Base-by-base conservation (phyloP, 2,888 invertebrate genomes). In the Lumbricus terrestris region DNA sequence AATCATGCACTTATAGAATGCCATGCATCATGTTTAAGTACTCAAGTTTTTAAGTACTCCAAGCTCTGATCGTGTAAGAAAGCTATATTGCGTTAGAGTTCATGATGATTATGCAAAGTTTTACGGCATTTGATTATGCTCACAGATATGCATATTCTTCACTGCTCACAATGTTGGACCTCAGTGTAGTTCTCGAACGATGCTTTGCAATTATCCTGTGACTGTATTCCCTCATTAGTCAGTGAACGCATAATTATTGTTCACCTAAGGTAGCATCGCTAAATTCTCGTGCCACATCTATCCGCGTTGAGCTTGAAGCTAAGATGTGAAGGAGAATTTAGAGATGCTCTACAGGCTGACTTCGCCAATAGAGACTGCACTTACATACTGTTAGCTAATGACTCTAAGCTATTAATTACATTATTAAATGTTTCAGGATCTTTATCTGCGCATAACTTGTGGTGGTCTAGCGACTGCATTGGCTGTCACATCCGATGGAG, bases 381-480 rank as follows among this genome's bases (percentile, higher is more conserved):
- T 54, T 29, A 29, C 4, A 29, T 29, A 29, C 54, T 69, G 8
- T n/a, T n/a, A n/a, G 29, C 6, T 8, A n/a, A n/a, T 69, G n/a
- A n/a, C 29, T 69, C 69, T 47, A 69, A 69, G n/a, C 8, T n/a
- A 6, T 69, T 69, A 69, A 69, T n/a, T 3, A n/a, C n/a, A 6
- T 69, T 69, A 69, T 69, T 47, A 40, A 40, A 47, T 47, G 47
- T 85, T 85, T 37, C 20, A 85, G 85, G 85, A 85, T 85, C 85
- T 35, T 1, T 85, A 37, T 85, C 16, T 85, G 85, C 85, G 85
- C 34, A 85, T 85, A 37, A 85, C 34, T 18, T 35, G 85, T 85
- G 35, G 35, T 85, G 85, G 85, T 85, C 85, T 85, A 23, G 85
- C n/a, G 85, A 85, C 85, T 34, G 85, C 85, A 20, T 85, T 85